Evolutionary conservation across 2,888 invertebrate species (phyloP), one percentile per base, ranked within the genome.

Genomic region (Drosophila anomalata): DNA sequence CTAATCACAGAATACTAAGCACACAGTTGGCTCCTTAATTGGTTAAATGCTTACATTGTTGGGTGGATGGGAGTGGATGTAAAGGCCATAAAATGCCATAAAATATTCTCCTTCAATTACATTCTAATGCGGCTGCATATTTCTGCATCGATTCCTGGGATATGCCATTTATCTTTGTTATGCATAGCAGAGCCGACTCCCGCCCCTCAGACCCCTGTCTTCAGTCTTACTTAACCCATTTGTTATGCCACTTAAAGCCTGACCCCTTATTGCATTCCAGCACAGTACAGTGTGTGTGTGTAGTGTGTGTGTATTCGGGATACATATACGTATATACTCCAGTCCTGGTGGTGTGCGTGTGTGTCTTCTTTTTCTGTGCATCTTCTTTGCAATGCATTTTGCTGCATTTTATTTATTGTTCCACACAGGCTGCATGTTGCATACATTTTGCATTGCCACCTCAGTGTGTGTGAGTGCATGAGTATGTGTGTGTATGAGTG

Each of bases 351-450:
- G 42, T 36, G 42, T 36, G 54, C 29, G 22, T 39, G 60, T 29
- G 39, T 62, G 55, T 42, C 77, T 67, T 71, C 61, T 70, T 52
- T 62, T 55, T 57, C 12, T 48, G 65, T 65, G 58, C 67, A 51
- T 70, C 65, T 80, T 61, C 76, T 72, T 76, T 75, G 75, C 77
- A 71, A 54, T 78, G 82, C 82, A 82, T 73, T 73, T 79, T 79
- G 78, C 79, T 82, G 84, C 79, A 83, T 80, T 85, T 83, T 84
- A 85, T 80, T 85, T 84, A 83, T 83, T 85, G 85, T 85, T 77
- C 76, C 77, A 65, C 77, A 75, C 73, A 67, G 75, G 75, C 77
- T 84, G 76, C 75, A 78, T 77, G 82, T 72, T 76, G 48, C 66
- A 77, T 76, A 53, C 73, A 76, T 57, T 68, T 75, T 77, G 67